Conservation (phyloP, 1,140 invertebrate species). For the Pseudomyrmex dendroicus region DNA sequence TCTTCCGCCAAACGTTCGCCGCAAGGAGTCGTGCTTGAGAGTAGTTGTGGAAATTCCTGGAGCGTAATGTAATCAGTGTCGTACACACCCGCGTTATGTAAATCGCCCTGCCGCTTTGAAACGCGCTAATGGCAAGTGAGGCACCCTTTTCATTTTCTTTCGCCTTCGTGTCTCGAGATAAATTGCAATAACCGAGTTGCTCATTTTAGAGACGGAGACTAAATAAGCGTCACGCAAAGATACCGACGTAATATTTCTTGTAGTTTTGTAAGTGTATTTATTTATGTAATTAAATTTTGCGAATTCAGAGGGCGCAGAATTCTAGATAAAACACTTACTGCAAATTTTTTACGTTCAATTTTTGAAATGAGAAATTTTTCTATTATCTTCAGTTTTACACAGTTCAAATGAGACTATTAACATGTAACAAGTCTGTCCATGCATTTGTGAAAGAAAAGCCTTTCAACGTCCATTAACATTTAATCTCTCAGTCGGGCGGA, state of each 20-base stretch:
- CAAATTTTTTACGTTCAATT: not conserved
- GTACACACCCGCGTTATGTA: conserved; percentile 31
- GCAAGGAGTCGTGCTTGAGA: conserved; percentile 30
- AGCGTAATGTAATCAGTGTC: conserved; percentile 50
- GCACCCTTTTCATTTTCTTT: not conserved
- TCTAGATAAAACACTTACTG: not conserved
- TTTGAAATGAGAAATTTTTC: not conserved
- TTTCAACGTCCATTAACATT: conserved; percentile 55
- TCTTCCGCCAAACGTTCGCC: conserved; percentile 19
- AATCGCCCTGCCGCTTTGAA: conserved; percentile 16
- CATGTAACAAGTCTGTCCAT: not conserved
- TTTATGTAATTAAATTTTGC: not conserved
- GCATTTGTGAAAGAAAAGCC: conserved; percentile 22
- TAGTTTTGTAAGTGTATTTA: not conserved
- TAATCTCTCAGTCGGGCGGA: conserved; percentile 54
- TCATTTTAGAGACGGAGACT: not conserved
- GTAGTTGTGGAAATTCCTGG: conserved; percentile 16
- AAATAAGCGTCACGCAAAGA: not conserved
- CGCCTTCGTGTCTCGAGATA: not conserved
- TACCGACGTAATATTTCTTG: not conserved
- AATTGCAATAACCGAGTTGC: conserved; percentile 4
- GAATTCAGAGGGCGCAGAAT: not conserved
- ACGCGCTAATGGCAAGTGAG: conserved; percentile 19
- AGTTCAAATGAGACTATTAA: conserved; percentile 11
- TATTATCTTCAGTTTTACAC: not conserved